Conservation (phyloP, 2,888 invertebrate species). For the Andrena marginata region DNA sequence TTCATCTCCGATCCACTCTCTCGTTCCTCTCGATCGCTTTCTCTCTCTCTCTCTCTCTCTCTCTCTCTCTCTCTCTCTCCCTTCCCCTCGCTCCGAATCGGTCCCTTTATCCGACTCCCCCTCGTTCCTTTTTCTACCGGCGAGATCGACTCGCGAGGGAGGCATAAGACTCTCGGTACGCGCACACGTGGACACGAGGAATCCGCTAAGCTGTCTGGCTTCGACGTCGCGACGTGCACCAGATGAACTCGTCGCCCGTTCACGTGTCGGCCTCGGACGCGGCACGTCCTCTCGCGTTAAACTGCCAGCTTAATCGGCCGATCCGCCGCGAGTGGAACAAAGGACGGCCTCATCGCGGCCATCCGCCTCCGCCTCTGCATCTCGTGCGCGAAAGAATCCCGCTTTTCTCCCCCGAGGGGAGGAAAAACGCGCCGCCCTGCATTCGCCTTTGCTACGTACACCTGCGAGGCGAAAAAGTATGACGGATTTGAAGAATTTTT, state of each 20-base stretch:
- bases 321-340: constrained; percentile 36
- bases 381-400: constrained; percentile 20
- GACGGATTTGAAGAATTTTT: too few species aligned
- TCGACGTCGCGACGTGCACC: constrained; percentile 65
- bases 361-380: background rate
- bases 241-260: constrained; percentile 65
- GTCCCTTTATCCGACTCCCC: constrained; percentile 12
- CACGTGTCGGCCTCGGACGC: constrained; percentile 53
- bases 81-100: constrained; percentile 3
- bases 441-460: too few species aligned
- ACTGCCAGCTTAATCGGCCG: constrained; percentile 42
- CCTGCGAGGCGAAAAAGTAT: too few species aligned
- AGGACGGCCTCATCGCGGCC: constrained; percentile 40
- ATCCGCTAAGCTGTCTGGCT: constrained; percentile 57
- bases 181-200: constrained; percentile 44
- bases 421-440: constrained; percentile 16
- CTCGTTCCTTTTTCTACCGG: background rate
- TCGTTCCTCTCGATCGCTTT: background rate
- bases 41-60: background rate
- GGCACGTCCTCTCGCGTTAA: constrained; percentile 67
- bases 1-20: constrained; percentile 22
- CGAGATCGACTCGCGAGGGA: constrained; percentile 39
- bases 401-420: background rate
- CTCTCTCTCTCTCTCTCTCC: too few species aligned
- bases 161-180: constrained; percentile 16